These are phyloP conservation scores for Melanostoma mellinum DNA, from an alignment of 2,888 invertebrate genomes.

Conservation along the genomic window DNA sequence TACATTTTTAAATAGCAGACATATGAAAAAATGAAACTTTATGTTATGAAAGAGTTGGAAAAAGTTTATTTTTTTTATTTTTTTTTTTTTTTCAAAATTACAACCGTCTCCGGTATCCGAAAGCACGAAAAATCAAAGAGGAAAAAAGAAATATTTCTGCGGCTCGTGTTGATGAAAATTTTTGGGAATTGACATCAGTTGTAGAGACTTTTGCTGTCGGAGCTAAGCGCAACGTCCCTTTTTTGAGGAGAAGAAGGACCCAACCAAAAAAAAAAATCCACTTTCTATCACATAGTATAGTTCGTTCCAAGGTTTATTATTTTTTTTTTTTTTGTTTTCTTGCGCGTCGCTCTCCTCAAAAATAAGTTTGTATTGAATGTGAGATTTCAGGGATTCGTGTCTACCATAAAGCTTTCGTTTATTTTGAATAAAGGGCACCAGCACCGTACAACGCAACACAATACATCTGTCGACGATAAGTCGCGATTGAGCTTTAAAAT, in stretches of 20 bases:
- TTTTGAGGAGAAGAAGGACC: conserved; percentile 7
- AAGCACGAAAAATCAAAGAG: conserved; percentile 69
- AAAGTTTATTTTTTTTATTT: conserved; percentile 14
- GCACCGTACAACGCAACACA: no score
- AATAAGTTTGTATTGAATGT: no score
- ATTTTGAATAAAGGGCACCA: neutral
- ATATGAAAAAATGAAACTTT: neutral
- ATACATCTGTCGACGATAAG: conserved; percentile 11
- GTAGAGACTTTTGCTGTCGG: conserved; percentile 31
- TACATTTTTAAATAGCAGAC: conserved; percentile 1
- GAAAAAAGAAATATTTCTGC: conserved; percentile 51
- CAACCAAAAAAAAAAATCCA: neutral
- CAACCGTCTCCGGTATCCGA: conserved; percentile 66
- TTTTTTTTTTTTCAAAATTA: conserved; percentile 27
- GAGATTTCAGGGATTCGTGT: conserved; percentile 26
- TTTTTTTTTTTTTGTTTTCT: no score
- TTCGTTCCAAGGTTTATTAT: conserved; percentile 1
- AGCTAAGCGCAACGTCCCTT: conserved; percentile 42
- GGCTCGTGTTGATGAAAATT: conserved; percentile 47
- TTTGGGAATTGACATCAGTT: conserved; percentile 58
- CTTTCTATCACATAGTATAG: neutral
- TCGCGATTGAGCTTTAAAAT: conserved; percentile 33
- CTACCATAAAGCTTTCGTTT: conserved; percentile 35
- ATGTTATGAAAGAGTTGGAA: neutral
- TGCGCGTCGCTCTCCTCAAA: no score